A percentile compares a stretch with the other conserved stretches of the same genome.
Evolutionary conservation across 1,140 invertebrate genomes (phyloP).

Genomic region (Dryas iulia): DNA sequence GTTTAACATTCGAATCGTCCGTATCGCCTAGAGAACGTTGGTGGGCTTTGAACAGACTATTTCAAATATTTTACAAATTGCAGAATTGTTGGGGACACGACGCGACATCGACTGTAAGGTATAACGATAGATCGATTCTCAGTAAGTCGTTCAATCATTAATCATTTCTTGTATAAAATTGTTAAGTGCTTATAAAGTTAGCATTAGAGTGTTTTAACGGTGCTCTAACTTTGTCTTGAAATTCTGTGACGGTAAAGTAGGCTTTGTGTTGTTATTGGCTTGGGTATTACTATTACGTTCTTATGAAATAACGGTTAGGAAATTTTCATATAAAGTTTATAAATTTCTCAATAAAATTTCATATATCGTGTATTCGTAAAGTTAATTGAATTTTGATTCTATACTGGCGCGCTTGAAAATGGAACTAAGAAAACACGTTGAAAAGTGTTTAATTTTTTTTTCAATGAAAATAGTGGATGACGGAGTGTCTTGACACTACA

Average conservation of each 20-base stretch:
- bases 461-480: no score
- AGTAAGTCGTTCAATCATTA: conserved; percentile 23
- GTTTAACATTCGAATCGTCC: conserved; percentile 10
- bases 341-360: not conserved
- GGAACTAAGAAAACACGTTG: not conserved
- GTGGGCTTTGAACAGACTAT: conserved; percentile 61
- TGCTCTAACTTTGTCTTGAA: not conserved
- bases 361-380: not conserved
- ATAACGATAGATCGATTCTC: conserved; percentile 35
- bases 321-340: not conserved
- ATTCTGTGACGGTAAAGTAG: not conserved
- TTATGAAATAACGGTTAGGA: not conserved
- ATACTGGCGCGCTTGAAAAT: not conserved
- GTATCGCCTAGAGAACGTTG: conserved; percentile 49
- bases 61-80: conserved; percentile 74
- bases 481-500: no score
- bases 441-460: not conserved
- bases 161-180: not conserved
- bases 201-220: not conserved
- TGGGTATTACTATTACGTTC: not conserved
- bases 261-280: not conserved
- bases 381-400: not conserved
- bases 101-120: conserved; percentile 46
- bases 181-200: conserved; percentile 12
- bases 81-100: conserved; percentile 50